Evolutionary conservation across 2,797 vertebrate genomes (phyloP).

Genomic region (Lates japonicus): DNA sequence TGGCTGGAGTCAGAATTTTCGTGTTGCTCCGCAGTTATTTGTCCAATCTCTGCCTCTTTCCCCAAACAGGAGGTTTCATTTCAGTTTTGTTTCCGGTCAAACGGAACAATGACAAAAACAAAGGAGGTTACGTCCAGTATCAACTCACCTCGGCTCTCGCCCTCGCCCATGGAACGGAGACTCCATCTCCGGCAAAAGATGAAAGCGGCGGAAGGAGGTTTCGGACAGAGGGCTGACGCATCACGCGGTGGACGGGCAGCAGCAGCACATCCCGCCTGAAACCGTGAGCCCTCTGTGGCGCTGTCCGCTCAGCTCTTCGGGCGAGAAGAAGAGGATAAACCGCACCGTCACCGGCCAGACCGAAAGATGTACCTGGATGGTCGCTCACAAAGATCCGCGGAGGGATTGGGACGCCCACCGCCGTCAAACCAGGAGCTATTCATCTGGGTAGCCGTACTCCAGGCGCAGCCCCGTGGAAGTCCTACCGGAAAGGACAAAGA

Average conservation of each 20-base stretch:
- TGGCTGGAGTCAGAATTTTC: slow-evolving; percentile 60
- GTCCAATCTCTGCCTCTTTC: slow-evolving; percentile 69
- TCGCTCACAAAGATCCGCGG: slow-evolving; percentile 92
- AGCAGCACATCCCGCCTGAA: slow-evolving; percentile 52
- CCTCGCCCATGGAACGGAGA: slow-evolving; percentile 87
- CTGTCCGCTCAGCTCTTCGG: slow-evolving; percentile 68
- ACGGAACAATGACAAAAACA: slow-evolving; percentile 91
- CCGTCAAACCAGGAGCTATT: slow-evolving; percentile 83
- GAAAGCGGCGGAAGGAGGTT: slow-evolving; percentile 84
- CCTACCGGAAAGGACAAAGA: slow-evolving; percentile 82
- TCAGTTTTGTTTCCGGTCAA: slow-evolving; percentile 69
- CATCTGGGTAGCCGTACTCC: slow-evolving; percentile 85
- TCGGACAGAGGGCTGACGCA: slow-evolving; percentile 75
- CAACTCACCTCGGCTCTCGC: slow-evolving; percentile 83
- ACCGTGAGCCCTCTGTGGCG: slow-evolving; percentile 56
- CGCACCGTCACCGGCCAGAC: slow-evolving; percentile 95
- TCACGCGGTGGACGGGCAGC: slow-evolving; percentile 64
- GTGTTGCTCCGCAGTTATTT: slow-evolving; percentile 70
- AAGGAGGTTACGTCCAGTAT: slow-evolving; percentile 88
- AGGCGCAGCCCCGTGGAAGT: slow-evolving; percentile 80
- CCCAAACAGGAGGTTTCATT: slow-evolving; percentile 56
- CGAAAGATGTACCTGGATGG: slow-evolving; percentile 94
- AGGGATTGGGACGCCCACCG: slow-evolving; percentile 81
- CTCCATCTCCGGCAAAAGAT: slow-evolving; percentile 87
- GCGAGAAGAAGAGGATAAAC: slow-evolving; percentile 90